phyloP scores from a whole-genome alignment of 2,113 vertebrate genomes.

The Solenodon paradoxus region DNA sequence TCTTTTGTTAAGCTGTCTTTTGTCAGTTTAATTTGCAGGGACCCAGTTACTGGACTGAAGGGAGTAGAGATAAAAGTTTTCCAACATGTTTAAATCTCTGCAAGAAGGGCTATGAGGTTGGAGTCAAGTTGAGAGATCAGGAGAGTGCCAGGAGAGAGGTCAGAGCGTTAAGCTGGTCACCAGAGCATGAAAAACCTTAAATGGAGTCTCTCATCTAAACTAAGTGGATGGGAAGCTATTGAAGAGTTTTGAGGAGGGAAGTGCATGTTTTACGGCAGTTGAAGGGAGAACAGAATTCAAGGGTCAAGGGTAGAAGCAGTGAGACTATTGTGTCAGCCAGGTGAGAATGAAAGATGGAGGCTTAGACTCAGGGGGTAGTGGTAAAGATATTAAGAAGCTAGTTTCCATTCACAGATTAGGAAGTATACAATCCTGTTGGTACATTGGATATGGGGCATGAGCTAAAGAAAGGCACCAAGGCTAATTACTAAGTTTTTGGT shows the following conservation, averaged over 20 bases:
- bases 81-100: not conserved
- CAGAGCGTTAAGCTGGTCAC: not conserved
- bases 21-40: too few species aligned
- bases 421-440: not conserved
- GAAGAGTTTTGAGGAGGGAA: not conserved
- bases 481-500: not conserved
- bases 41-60: too few species aligned
- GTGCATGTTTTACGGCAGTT: not conserved
- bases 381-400: not conserved
- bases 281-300: not conserved
- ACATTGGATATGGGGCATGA: not conserved
- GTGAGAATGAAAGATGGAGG: not conserved
- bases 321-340: not conserved
- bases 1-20: too few species aligned
- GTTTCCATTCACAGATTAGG: not conserved
- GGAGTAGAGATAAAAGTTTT: too few species aligned
- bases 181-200: not conserved
- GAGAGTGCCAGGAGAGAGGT: not conserved
- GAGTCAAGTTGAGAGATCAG: not conserved
- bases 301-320: not conserved
- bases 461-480: not conserved
- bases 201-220: not conserved
- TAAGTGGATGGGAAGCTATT: not conserved
- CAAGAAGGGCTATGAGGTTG: not conserved
- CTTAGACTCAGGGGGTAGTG: not conserved